phyloP scores from a whole-genome alignment of 2,797 vertebrate genomes.

The Distichodus sexfasciatus region DNA sequence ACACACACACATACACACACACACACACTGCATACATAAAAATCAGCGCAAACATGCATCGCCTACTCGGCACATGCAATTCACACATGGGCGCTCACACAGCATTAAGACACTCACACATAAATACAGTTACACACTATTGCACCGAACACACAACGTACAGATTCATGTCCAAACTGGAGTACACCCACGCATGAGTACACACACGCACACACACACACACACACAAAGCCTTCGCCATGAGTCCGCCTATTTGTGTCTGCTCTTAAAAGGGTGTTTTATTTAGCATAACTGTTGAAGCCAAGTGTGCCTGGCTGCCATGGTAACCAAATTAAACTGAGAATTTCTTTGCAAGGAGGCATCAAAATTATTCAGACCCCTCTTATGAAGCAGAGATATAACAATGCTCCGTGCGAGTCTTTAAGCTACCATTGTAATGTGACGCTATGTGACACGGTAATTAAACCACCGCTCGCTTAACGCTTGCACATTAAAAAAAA shows the following conservation, averaged over 20 bases:
- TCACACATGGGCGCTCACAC: conserved; percentile 1
- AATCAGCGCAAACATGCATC: background rate
- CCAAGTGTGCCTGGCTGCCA: conserved; percentile 82
- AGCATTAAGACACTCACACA: conserved; percentile 6
- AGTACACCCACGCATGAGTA: conserved; percentile 40
- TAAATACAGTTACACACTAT: background rate
- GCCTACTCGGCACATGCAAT: background rate
- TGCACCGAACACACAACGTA: conserved; percentile 26
- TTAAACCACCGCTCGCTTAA: conserved; percentile 55
- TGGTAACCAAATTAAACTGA: conserved; percentile 85
- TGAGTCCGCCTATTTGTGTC: conserved; percentile 80
- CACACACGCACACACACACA: conserved; percentile 56
- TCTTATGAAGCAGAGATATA: conserved; percentile 71
- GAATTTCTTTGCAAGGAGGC: conserved; percentile 80
- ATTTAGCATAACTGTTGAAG: conserved; percentile 85
- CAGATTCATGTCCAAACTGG: conserved; percentile 37
- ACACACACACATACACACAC: conserved; percentile 50
- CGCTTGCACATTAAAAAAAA: conserved; percentile 28
- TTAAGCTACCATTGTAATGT: conserved; percentile 54
- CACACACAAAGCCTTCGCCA: conserved; percentile 52
- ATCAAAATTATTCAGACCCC: conserved; percentile 80
- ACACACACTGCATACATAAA: background rate
- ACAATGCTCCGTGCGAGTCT: conserved; percentile 66
- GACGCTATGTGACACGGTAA: conserved; percentile 56
- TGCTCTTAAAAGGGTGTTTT: conserved; percentile 81